Evolutionary conservation across 53 echinoderm and acorn worm species (phyloP).

Genomic region (Holothuria scabra): DNA sequence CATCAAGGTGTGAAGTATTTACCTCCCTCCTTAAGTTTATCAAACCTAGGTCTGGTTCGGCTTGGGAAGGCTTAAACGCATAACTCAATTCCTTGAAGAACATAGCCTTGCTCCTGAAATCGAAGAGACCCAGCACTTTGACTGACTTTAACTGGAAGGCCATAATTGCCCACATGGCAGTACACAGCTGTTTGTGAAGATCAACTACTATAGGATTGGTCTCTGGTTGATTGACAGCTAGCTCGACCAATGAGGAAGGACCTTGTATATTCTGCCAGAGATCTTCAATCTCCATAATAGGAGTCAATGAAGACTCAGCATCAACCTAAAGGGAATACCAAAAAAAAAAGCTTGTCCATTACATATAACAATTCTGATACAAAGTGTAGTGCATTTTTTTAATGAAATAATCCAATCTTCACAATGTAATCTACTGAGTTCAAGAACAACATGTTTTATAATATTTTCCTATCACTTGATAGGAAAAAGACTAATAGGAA

Average conservation of each 20-base stretch:
- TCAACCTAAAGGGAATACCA: slow-evolving; percentile 61
- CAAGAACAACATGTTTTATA: too few relatives aligned
- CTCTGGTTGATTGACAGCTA: slow-evolving; percentile 83
- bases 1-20: background rate
- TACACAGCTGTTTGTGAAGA: slow-evolving; percentile 91
- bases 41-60: slow-evolving; percentile 70
- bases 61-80: slow-evolving; percentile 54
- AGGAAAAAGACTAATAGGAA: too few relatives aligned
- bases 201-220: slow-evolving; percentile 89
- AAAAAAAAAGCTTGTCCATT: too few relatives aligned
- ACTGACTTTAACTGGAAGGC: slow-evolving; percentile 83
- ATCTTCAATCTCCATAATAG: slow-evolving; percentile 86
- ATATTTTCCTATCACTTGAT: too few relatives aligned
- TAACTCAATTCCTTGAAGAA: slow-evolving; percentile 89
- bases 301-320: slow-evolving; percentile 76
- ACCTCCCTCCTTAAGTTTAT: slow-evolving; percentile 79
- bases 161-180: slow-evolving; percentile 90
- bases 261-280: slow-evolving; percentile 92
- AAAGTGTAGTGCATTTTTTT: too few relatives aligned
- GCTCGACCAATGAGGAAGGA: slow-evolving; percentile 85
- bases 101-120: slow-evolving; percentile 85
- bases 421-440: too few relatives aligned
- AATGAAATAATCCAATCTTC: too few relatives aligned
- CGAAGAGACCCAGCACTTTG: slow-evolving; percentile 87
- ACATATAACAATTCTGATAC: too few relatives aligned